phyloP scores from a whole-genome alignment of 2,113 vertebrate genomes.

The Fukomys damarensis region DNA sequence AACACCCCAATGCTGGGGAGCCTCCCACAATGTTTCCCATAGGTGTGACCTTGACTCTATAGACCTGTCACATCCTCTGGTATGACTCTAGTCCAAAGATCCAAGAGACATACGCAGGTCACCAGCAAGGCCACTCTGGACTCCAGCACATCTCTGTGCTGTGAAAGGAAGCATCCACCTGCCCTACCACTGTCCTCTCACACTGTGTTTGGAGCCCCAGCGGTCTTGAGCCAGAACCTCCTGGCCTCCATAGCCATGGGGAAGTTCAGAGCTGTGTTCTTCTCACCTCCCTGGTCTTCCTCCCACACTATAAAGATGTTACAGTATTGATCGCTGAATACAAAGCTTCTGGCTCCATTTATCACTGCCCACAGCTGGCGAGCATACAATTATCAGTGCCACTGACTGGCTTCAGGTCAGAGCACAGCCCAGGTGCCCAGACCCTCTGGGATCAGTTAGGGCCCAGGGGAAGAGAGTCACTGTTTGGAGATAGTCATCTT shows the following conservation, averaged over 20 bases:
- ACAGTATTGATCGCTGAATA: not conserved
- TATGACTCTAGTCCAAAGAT: not conserved
- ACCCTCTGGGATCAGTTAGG: too few relatives aligned
- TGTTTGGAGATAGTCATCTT: fast-evolving
- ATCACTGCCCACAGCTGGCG: slow-evolving; percentile 35
- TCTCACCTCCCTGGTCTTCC: not conserved
- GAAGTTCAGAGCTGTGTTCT: fast-evolving
- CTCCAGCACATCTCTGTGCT: not conserved
- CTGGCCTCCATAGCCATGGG: fast-evolving
- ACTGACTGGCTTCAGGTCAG: not conserved
- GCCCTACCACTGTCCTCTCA: not conserved
- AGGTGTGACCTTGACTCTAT: too few relatives aligned
- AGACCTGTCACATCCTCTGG: too few relatives aligned
- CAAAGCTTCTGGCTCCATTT: not conserved
- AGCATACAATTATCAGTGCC: not conserved
- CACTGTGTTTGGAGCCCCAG: too few relatives aligned
- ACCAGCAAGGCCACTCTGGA: not conserved
- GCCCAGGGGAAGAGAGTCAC: not conserved
- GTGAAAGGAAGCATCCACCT: not conserved
- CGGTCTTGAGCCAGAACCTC: not conserved
- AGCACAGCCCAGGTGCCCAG: not conserved
- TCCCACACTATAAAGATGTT: slow-evolving; percentile 14
- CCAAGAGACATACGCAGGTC: not conserved
- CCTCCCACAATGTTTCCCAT: not conserved
- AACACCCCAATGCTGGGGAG: not conserved